Base-by-base conservation (phyloP, 2,797 vertebrate genomes). In the Hirundo rustica region DNA sequence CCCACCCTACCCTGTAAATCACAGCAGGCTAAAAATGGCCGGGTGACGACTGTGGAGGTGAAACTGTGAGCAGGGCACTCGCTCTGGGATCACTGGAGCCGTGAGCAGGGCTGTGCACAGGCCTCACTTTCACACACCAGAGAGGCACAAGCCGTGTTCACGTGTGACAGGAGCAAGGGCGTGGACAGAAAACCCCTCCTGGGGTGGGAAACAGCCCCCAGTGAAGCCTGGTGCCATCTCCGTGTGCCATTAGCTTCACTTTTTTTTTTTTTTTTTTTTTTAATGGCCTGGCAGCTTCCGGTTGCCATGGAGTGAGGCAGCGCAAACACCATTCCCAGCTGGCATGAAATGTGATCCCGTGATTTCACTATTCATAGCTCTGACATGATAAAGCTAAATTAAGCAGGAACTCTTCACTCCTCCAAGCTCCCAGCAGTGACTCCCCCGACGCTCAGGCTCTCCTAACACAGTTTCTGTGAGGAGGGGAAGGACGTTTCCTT, bases 301-400 rank as follows among this genome's bases (percentile, higher is more conserved):
- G 96, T 97, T 95, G 76, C 95, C 94, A 96, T 88, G 91, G 91
- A 94, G 92, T 19, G 83, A 45, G 81, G 34, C 87, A 36, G 83
- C 1, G 4, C 92, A 96, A 95, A 96, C 94, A 94, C 88, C 53
- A 84, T 57, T 92, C 95, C 34, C 89, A 90, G 95, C 92, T 96
- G 96, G 82, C 83, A 51, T 32, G 92, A 94, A 95, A 96, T 5
- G 38, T 76, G 85, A 96, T 82, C 92, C 92, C 67, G 25, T 76
- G 89, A 34, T 70, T 68, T 70, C 22, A 88, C 95, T 96, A 94
- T 96, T 96, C 95, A 94, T 95, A 96, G 93, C 92, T 32, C 70
- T 81, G 94, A 93, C 92, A 92, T 2, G 34, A 89, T 26, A 54
- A 89, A 70, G 76, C 83, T 93, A 96, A 96, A 96, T 93, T 84